phyloP scores from a whole-genome alignment of 1,140 invertebrate genomes.

The Heliconius eleuchia region DNA sequence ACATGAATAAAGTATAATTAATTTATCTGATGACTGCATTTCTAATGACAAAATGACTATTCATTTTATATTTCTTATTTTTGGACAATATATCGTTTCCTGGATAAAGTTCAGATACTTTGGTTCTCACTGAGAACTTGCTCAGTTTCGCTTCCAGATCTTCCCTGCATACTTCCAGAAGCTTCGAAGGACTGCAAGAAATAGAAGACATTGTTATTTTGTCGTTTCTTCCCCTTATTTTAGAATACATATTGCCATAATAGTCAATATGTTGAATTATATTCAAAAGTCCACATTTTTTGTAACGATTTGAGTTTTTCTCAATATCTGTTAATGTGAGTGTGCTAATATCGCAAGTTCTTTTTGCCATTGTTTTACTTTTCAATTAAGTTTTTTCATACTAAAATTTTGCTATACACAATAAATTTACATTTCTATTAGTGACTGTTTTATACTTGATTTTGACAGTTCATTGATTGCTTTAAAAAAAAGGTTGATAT shows the following conservation, averaged over 20 bases:
- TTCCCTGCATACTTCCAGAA: constrained; percentile 2
- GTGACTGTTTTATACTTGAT: background rate
- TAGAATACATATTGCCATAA: constrained; percentile 41
- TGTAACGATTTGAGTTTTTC: constrained; percentile 42
- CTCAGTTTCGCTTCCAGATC: constrained; percentile 44
- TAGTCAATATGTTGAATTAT: constrained; percentile 63
- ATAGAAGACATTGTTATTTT: constrained; percentile 41
- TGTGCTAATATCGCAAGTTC: constrained; percentile 12
- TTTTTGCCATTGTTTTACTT: constrained; percentile 15
- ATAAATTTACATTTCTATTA: background rate
- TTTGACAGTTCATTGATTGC: constrained; percentile 1
- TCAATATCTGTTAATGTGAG: constrained; percentile 23
- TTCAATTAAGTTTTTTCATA: background rate
- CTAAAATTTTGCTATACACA: background rate
- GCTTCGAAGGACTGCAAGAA: constrained; percentile 33
- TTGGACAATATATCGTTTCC: constrained; percentile 57
- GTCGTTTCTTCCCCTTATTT: constrained; percentile 41
- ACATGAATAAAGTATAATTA: too few relatives aligned
- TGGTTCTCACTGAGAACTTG: constrained; percentile 51
- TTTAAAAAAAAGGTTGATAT: background rate
- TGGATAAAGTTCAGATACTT: constrained; percentile 52
- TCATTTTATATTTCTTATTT: constrained; percentile 37
- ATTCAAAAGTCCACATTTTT: constrained; percentile 48
- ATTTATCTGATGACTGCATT: constrained; percentile 28
- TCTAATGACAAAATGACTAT: constrained; percentile 27